phyloP scores from a whole-genome alignment of 2,888 invertebrate species.

The Phyllotreta cruciferae region DNA sequence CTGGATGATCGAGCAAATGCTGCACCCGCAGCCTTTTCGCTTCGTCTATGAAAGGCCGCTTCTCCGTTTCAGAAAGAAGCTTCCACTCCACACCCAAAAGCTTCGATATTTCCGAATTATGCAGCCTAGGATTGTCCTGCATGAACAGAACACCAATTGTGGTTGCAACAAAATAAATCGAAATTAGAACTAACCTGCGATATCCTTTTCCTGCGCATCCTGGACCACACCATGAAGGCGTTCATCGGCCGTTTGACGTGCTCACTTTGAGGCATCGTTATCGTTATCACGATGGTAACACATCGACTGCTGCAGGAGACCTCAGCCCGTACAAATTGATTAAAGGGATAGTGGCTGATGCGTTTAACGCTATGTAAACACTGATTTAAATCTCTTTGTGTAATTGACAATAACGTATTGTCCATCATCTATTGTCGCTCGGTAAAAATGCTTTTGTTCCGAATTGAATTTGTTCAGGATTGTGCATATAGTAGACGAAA shows the following conservation, averaged over 20 bases:
- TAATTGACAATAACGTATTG: constrained; percentile 55
- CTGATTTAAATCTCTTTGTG: constrained; percentile 58
- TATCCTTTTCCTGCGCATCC: constrained; percentile 81
- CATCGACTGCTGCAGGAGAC: constrained; percentile 8
- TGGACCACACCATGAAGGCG: constrained; percentile 89
- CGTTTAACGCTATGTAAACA: constrained; percentile 59
- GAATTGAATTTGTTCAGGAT: constrained; percentile 46
- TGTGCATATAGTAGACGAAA: constrained; percentile 33
- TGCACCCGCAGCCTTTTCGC: constrained; percentile 68
- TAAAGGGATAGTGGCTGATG: constrained; percentile 49
- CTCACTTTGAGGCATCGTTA: constrained; percentile 43
- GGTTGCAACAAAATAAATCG: background rate
- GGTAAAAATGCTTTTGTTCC: constrained; percentile 50
- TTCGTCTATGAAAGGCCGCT: constrained; percentile 88
- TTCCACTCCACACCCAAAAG: constrained; percentile 87
- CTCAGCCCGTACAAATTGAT: constrained; percentile 35
- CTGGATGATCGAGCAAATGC: constrained; percentile 60
- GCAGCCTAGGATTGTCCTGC: constrained; percentile 81
- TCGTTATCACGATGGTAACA: constrained; percentile 39
- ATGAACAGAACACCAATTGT: constrained; percentile 1
- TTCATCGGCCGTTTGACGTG: constrained; percentile 86
- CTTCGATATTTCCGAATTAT: constrained; percentile 83
- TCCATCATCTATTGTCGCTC: constrained; percentile 52
- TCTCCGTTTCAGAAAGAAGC: constrained; percentile 76
- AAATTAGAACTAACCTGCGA: constrained; percentile 59